A percentile compares a stretch with the other conserved stretches of the same genome.
These are phyloP conservation scores for Limnothrissa miodon DNA, from an alignment of 2,113 vertebrate genomes.

Conservation along the genomic window DNA sequence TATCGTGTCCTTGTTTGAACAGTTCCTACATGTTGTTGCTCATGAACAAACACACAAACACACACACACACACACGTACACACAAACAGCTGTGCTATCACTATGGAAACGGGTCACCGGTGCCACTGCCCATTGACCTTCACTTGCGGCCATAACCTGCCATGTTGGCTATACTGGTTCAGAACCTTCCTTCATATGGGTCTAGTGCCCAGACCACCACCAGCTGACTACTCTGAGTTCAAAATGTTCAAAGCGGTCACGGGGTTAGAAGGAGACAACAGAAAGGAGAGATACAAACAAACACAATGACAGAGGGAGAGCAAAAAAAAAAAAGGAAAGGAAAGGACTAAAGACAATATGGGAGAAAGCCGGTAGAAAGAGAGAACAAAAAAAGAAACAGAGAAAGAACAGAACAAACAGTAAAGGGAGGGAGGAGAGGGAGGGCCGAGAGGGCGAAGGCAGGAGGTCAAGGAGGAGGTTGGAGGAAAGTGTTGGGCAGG, in stretches of 20 bases:
- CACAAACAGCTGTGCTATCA: not conserved
- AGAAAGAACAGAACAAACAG: no score
- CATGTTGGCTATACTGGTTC: not conserved
- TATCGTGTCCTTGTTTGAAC: not conserved
- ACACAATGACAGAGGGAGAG: not conserved
- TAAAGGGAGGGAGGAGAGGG: not conserved
- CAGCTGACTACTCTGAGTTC: not conserved
- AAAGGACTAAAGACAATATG: not conserved
- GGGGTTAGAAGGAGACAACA: not conserved
- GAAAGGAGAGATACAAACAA: not conserved
- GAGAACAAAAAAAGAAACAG: not conserved
- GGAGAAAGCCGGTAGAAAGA: not conserved
- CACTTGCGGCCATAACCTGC: not conserved
- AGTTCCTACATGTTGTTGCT: not conserved
- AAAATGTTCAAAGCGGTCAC: not conserved
- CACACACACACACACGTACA: not conserved
- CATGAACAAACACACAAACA: conserved; percentile 7
- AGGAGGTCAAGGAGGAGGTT: not conserved
- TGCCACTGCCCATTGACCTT: not conserved
- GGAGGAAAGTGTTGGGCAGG: not conserved
- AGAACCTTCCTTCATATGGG: not conserved
- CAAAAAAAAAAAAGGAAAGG: not conserved
- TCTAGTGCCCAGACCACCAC: not conserved
- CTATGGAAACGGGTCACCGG: not conserved
- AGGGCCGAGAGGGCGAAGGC: no score